phyloP scores from a whole-genome alignment of 2,888 invertebrate genomes.

The Andrena fulva region DNA sequence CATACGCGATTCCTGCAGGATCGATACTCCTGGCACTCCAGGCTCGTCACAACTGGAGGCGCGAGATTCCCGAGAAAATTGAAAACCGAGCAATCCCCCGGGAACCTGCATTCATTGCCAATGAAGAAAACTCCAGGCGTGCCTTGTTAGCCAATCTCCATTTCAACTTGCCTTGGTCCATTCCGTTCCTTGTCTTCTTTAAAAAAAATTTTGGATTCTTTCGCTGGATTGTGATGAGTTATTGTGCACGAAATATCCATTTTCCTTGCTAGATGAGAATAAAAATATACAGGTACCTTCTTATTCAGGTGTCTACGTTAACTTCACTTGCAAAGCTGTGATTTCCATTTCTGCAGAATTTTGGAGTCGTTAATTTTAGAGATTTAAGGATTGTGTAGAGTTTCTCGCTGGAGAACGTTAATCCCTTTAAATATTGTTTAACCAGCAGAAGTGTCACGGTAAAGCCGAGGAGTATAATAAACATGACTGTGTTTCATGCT shows the following conservation, averaged over 20 bases:
- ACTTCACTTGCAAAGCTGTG: no score
- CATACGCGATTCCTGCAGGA: constrained; percentile 73
- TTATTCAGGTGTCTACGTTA: no score
- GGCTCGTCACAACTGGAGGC: constrained; percentile 67
- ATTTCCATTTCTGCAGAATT: no score
- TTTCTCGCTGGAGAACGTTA: no score
- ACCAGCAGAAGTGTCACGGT: no score
- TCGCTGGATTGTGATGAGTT: neutral
- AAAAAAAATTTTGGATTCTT: neutral
- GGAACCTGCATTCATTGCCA: constrained; percentile 1
- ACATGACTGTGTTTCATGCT: no score
- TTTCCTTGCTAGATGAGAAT: neutral
- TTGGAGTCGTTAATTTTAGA: no score
- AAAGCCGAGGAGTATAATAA: no score
- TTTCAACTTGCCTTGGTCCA: neutral
- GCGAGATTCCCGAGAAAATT: constrained; percentile 70
- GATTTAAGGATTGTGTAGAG: no score
- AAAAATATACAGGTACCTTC: neutral
- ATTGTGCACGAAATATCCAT: neutral
- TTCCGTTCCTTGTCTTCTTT: neutral
- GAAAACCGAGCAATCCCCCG: constrained; percentile 48
- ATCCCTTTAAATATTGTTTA: no score
- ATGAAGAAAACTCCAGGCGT: neutral
- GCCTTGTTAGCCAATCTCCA: constrained; percentile 1
- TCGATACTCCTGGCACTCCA: constrained; percentile 69